Base-by-base conservation (phyloP, 2,113 vertebrate species). In the Tyto alba region DNA sequence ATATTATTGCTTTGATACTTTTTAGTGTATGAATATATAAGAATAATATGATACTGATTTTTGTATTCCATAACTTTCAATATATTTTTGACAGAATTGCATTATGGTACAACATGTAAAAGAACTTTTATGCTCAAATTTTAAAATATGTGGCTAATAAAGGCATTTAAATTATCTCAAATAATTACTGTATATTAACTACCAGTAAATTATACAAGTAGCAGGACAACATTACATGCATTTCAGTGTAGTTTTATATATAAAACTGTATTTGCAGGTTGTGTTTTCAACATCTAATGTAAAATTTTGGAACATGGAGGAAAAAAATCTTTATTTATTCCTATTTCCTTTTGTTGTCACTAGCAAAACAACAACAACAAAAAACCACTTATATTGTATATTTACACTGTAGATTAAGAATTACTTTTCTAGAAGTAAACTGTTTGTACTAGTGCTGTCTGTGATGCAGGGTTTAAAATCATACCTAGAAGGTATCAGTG, bases 121-220 rank as follows among this genome's bases (percentile, higher is more conserved):
- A 94, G 30, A 84, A 26, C 29, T 69, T 91, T 59, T 64, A 87
- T 78, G 40, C 34, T 82, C 57, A 13, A n/a, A 83, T 87, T 96
- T 96, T 93, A 93, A 95, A 91, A 76, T 34, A 95, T 89, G 63
- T 69, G 56, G 93, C 48, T 71, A 82, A 92, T 69, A 48, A n/a
- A 79, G 96, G 60, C 67, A 95, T 80, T 69, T 90, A 93, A 90
- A 88, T 96, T 93, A 94, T 91, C 47, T 94, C 32, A 16, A n/a
- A 36, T 32, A 52, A 52, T 80, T 43, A 30, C 17, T 72, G 10
- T 64, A 38, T 69, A 30, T 38, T 96, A 93, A 85, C 59, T 94
- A 91, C 11, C 27, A 77, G 14, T 83, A 96, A 96, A 55, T 32
- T 83, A 40, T 76, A 7, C 30, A 94, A 84, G 23, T 36, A 93